phyloP scores from a whole-genome alignment of 2,888 invertebrate genomes.

The Calliphora vomitoria region DNA sequence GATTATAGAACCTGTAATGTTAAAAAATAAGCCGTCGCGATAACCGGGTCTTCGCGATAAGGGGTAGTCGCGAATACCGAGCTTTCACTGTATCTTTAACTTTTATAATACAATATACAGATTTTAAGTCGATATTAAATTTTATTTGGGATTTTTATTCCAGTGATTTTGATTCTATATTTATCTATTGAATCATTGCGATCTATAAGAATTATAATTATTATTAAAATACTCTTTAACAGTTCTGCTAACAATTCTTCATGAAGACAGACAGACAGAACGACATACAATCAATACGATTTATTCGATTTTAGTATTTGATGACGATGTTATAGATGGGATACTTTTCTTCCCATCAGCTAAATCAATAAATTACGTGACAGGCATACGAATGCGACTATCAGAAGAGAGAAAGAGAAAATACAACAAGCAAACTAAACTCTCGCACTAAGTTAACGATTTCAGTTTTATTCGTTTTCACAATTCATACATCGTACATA shows the following conservation, averaged over 20 bases:
- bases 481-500: constrained; percentile 57
- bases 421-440: constrained; percentile 1
- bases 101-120: too few species aligned
- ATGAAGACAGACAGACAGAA: constrained; percentile 49
- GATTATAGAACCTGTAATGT: too few species aligned
- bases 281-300: constrained; percentile 65
- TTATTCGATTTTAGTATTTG: constrained; percentile 68
- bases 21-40: too few species aligned
- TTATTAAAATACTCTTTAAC: constrained; percentile 5
- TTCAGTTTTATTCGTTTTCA: constrained; percentile 47
- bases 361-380: constrained; percentile 85
- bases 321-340: constrained; percentile 70
- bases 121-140: too few species aligned
- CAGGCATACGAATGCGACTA: constrained; percentile 79
- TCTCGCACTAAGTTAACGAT: constrained; percentile 35
- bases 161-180: too few species aligned
- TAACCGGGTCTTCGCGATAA: too few species aligned
- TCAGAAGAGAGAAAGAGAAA: not conserved
- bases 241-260: constrained; percentile 3
- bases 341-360: constrained; percentile 81
- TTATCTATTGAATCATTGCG: too few species aligned
- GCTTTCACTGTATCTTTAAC: too few species aligned
- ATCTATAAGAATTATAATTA: too few species aligned
- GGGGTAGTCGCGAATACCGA: too few species aligned
- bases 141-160: too few species aligned